These are phyloP conservation scores for Dermatophagoides farinae DNA, from an alignment of 1,140 invertebrate species.

Conservation along the genomic window DNA sequence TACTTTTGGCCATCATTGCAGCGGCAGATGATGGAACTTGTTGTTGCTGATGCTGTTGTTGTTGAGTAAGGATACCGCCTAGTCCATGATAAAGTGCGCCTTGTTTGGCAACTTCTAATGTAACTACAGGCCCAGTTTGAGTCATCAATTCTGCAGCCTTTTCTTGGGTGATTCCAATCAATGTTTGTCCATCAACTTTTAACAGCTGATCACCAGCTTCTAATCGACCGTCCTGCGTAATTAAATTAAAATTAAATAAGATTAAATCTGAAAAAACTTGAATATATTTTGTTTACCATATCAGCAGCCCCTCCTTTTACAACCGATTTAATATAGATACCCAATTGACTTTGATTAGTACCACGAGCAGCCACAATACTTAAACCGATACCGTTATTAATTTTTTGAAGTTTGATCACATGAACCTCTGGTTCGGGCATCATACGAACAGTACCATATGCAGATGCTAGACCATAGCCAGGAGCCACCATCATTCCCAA, in stretches of 20 bases:
- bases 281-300: conserved; percentile 35
- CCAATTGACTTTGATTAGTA: conserved; percentile 49
- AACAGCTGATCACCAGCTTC: conserved; percentile 91
- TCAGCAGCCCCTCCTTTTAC: conserved; percentile 86
- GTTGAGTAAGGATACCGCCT: conserved; percentile 45
- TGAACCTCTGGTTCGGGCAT: conserved; percentile 44
- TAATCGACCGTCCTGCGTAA: conserved; percentile 60
- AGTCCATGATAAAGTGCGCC: conserved; percentile 90
- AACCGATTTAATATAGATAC: conserved; percentile 94
- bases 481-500: not conserved
- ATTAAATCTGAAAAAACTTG: not conserved
- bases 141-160: conserved; percentile 88
- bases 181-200: conserved; percentile 85
- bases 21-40: too few relatives aligned
- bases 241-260: not conserved
- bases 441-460: conserved; percentile 20
- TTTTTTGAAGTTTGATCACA: conserved; percentile 72
- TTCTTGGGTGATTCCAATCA: conserved; percentile 92
- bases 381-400: conserved; percentile 72
- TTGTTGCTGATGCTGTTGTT: conserved; percentile 32
- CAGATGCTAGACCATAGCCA: conserved; percentile 15
- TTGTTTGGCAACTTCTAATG: conserved; percentile 86
- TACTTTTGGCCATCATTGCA: too few relatives aligned
- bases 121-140: conserved; percentile 73
- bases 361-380: conserved; percentile 87